These are phyloP conservation scores for Etheostoma cragini DNA, from an alignment of 2,113 vertebrate species.

Conservation along the genomic window DNA sequence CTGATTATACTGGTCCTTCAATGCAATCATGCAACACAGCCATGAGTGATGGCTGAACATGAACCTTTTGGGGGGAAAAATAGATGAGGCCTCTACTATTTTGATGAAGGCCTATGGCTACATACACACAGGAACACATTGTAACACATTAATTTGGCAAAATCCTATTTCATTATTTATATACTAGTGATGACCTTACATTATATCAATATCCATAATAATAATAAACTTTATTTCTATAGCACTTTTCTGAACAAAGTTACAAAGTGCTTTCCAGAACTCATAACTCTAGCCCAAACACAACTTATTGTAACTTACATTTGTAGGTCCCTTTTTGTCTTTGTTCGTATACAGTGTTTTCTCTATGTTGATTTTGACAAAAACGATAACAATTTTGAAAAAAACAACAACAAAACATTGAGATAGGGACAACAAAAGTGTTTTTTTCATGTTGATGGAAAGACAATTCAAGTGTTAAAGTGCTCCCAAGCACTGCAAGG, in stretches of 20 bases:
- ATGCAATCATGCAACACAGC: constrained; percentile 75
- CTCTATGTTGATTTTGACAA: no score
- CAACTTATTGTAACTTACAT: not conserved
- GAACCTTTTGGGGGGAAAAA: constrained; percentile 56
- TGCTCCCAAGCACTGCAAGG: no score
- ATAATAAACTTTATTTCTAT: no score
- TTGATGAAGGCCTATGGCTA: constrained; percentile 38
- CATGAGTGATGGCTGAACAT: constrained; percentile 63
- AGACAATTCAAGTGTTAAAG: no score
- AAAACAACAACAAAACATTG: no score
- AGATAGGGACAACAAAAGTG: no score
- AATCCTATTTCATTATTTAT: constrained; percentile 27
- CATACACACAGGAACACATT: constrained; percentile 14
- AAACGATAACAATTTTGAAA: no score
- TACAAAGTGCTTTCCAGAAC: not conserved
- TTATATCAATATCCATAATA: not conserved
- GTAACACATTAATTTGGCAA: constrained; percentile 6
- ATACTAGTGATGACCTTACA: not conserved
- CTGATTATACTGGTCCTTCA: constrained; percentile 77
- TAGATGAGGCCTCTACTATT: constrained; percentile 54
- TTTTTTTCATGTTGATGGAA: no score
- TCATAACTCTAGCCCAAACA: not conserved
- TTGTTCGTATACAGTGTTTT: no score
- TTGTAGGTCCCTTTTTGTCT: not conserved
- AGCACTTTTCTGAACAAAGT: no score